Evolutionary conservation across 1,140 invertebrate species (phyloP).

Genomic region (Tetramorium simillimum): DNA sequence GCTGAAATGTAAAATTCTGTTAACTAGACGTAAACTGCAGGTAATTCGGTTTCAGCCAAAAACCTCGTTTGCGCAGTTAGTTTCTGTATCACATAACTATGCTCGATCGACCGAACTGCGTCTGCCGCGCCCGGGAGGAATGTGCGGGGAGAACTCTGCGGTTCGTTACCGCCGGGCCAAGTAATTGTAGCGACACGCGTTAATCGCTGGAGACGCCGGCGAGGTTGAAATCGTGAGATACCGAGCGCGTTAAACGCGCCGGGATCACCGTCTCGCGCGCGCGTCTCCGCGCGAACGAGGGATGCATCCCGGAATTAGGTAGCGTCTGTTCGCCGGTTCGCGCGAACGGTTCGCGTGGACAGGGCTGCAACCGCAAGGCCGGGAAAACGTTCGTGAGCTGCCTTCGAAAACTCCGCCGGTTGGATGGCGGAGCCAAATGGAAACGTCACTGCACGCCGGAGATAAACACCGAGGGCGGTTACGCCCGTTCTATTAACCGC

Average conservation of each 20-base stretch:
- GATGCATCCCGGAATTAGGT: background rate
- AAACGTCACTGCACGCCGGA: slow-evolving; percentile 32
- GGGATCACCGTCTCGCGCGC: background rate
- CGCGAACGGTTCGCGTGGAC: slow-evolving; percentile 14
- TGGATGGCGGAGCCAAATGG: background rate
- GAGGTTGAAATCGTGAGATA: background rate
- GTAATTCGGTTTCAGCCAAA: slow-evolving; percentile 1
- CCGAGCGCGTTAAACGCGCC: background rate
- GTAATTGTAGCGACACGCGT: background rate
- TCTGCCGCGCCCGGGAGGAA: background rate
- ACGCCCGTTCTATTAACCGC: slow-evolving; percentile 32
- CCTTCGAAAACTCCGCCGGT: slow-evolving; percentile 23
- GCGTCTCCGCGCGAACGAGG: background rate
- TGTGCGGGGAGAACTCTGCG: background rate
- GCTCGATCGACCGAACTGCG: background rate
- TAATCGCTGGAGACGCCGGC: background rate
- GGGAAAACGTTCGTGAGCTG: slow-evolving; percentile 41
- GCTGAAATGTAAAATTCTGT: background rate
- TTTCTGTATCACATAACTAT: background rate
- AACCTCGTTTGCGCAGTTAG: slow-evolving; percentile 14
- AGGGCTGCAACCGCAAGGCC: slow-evolving; percentile 4
- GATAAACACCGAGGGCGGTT: slow-evolving; percentile 49
- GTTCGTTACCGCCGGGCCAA: background rate
- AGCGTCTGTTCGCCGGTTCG: background rate
- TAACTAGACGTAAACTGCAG: background rate